Base-by-base conservation (phyloP, 53 echinoderm and acorn worm genomes). In the Apostichopus leukothele region DNA sequence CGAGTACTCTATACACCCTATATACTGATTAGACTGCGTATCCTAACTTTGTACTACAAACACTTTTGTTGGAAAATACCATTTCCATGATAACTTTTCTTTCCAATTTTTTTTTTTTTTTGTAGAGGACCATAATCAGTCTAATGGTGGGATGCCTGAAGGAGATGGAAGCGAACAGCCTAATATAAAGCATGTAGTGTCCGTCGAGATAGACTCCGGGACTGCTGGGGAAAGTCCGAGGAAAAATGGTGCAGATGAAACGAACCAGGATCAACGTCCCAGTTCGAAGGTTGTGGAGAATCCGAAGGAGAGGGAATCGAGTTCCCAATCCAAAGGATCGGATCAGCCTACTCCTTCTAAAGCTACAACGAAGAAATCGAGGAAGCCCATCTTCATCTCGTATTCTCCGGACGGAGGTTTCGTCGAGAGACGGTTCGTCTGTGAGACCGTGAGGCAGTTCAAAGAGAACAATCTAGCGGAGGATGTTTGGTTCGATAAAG, bases 401-500 rank as follows among this genome's bases (percentile, higher is more conserved):
- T 98, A 98, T 78, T 98, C 98, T 14, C 95, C 98, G 0, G 94
- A 98, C 71, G 95, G 95, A 26, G 91, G 98, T 10, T 98, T 96
- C 67, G 60, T 93, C 53, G 98, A 98, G 88, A 80, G 98, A 39
- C 90, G 91, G 88, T 96, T 98, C 60, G 95, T 98, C 3, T 94
- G 95, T 50, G 92, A 90, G 13, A 89, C 93, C 1, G 98, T 98
- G 8, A 90, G 88, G 53, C 95, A 96, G 83, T 94, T 98, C 80
- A 98, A 95, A 59, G 98, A 98, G 88, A 98, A 95, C 73, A 93
- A 94, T 67, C 83, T 98, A 23, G 89, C 84, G 5, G 98, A 98
- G 79, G 98, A 98, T 76, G 90, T 98, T 75, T 98, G 98, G 98
- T 98, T 98, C 84, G 98, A 98, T 83, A 98, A 94, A 60, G 98